Percentiles rank a stretch among this genome's conserved stretches.
Evolutionary conservation across 2,888 invertebrate species (phyloP).

Genomic region (Bursaphelenchus okinawaensis): DNA sequence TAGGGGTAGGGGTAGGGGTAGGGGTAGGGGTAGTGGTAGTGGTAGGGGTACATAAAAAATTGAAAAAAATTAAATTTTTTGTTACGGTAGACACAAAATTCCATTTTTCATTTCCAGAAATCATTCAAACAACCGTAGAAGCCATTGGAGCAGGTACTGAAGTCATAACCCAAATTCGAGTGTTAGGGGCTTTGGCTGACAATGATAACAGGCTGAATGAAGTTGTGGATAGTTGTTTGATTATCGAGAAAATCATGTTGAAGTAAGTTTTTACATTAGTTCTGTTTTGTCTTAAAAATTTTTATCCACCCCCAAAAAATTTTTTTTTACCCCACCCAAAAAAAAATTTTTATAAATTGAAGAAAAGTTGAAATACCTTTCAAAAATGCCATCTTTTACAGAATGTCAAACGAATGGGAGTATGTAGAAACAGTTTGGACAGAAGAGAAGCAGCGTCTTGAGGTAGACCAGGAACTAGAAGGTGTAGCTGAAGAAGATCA

Average conservation of each 20-base stretch:
- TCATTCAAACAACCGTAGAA: conserved; percentile 74
- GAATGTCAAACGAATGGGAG: conserved; percentile 50
- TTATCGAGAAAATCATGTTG: conserved; percentile 59
- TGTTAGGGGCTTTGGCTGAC: conserved; percentile 71
- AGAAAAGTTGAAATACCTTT: too few species aligned
- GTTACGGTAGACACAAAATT: neutral
- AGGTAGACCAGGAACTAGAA: neutral
- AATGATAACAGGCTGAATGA: conserved; percentile 64
- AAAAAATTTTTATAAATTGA: too few species aligned
- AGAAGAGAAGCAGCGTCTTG: conserved; percentile 26
- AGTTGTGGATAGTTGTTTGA: conserved; percentile 61
- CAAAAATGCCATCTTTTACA: too few species aligned
- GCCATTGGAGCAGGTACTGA: conserved; percentile 71
- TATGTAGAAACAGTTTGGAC: conserved; percentile 39
- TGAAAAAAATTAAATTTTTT: too few species aligned
- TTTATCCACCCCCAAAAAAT: neutral
- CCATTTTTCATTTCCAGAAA: conserved; percentile 57
- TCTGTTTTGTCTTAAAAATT: neutral
- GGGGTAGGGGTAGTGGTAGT: too few species aligned
- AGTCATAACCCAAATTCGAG: conserved; percentile 70
- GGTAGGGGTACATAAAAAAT: too few species aligned
- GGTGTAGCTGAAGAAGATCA: neutral
- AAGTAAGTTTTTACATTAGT: conserved; percentile 24
- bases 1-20: too few species aligned
- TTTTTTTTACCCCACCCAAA: too few species aligned